Evolutionary conservation across 2,113 vertebrate species (phyloP).

Genomic region (Phaethon lepturus): DNA sequence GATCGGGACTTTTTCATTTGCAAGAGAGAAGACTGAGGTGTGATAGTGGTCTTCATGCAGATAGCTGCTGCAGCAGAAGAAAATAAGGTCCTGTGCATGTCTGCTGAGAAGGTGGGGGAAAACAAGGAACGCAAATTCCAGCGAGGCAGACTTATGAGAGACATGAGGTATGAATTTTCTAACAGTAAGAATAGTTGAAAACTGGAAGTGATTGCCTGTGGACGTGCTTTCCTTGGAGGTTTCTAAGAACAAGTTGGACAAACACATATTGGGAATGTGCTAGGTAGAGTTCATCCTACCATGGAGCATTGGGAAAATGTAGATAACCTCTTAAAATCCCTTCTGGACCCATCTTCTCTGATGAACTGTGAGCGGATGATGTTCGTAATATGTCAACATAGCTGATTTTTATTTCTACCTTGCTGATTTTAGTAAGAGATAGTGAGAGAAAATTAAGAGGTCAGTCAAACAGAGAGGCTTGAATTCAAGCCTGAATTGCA

Average conservation of each 20-base stretch:
- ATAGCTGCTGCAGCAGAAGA: neutral
- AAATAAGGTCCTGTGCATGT: neutral
- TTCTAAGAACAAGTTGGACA: neutral
- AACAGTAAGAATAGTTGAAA: neutral
- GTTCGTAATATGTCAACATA: neutral
- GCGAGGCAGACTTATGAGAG: neutral
- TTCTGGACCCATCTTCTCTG: neutral
- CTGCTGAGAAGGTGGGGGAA: neutral
- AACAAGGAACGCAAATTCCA: neutral
- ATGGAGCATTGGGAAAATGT: neutral
- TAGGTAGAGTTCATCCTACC: neutral
- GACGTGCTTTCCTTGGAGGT: neutral
- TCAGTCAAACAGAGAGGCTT: neutral
- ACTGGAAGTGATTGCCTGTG: neutral
- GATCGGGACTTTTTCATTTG: neutral
- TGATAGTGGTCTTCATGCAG: neutral
- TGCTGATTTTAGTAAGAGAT: conserved; percentile 33
- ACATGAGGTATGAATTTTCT: neutral
- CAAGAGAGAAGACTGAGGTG: neutral
- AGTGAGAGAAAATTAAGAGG: conserved; percentile 44
- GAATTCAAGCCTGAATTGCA: neutral
- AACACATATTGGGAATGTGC: neutral
- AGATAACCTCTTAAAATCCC: neutral
- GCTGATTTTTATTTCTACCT: conserved; percentile 21
- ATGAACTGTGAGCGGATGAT: neutral